Evolutionary conservation across 2,888 invertebrate species (phyloP).

Genomic region (Drosophila sordidula): DNA sequence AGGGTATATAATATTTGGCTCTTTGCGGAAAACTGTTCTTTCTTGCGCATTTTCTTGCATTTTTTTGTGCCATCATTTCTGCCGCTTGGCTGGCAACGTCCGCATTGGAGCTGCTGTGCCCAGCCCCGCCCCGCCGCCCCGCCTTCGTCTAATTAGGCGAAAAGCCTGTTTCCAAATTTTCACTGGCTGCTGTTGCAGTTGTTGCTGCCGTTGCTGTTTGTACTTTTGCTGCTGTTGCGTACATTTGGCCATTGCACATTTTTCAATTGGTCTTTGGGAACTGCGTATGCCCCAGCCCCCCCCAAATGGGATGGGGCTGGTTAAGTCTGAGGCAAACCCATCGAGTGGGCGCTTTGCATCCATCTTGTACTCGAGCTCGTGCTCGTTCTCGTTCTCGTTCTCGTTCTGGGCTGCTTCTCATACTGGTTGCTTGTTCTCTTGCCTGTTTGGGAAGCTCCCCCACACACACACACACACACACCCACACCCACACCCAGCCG

Average conservation of each 20-base stretch:
- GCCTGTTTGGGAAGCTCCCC: not conserved
- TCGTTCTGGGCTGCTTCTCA: slow-evolving; percentile 25
- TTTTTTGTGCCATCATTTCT: slow-evolving; percentile 50
- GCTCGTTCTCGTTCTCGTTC: slow-evolving; percentile 12
- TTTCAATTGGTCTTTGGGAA: slow-evolving; percentile 74
- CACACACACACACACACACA: too few species aligned
- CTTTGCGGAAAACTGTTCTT: slow-evolving; percentile 1
- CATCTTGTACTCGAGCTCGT: slow-evolving; percentile 62
- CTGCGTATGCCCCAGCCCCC: slow-evolving; percentile 19
- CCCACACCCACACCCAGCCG: not conserved
- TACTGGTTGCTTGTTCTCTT: slow-evolving; percentile 5
- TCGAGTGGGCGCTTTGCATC: slow-evolving; percentile 61
- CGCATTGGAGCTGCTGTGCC: slow-evolving; percentile 35
- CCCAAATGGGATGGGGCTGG: too few species aligned
- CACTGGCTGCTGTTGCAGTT: slow-evolving; percentile 38
- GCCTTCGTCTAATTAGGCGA: slow-evolving; percentile 76
- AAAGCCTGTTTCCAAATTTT: slow-evolving; percentile 78
- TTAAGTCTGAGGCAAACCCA: slow-evolving; percentile 29
- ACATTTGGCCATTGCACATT: slow-evolving; percentile 74
- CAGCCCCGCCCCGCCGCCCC: slow-evolving; percentile 5
- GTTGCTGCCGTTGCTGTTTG: slow-evolving; percentile 17
- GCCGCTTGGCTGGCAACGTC: slow-evolving; percentile 51
- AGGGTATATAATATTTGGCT: slow-evolving; percentile 32
- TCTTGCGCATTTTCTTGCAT: not conserved
- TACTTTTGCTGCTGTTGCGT: slow-evolving; percentile 46